phyloP scores from a whole-genome alignment of 2,113 vertebrate species.

The Forbesichthys papilliferus region DNA sequence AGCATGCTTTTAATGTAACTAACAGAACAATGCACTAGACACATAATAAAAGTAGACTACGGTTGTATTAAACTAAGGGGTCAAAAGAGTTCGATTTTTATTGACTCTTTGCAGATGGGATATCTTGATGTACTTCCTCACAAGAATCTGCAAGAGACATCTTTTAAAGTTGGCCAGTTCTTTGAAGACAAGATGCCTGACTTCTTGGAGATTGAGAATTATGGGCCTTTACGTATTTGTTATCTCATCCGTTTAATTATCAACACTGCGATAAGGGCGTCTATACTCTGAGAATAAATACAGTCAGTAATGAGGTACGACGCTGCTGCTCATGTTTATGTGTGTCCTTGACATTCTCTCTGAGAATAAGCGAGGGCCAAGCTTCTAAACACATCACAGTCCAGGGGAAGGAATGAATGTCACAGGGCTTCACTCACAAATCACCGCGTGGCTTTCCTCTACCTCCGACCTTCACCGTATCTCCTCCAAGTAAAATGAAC shows the following conservation, averaged over 20 bases:
- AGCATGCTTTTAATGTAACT: too few relatives aligned
- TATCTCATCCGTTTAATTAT: slow-evolving; percentile 68
- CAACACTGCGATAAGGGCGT: slow-evolving; percentile 67
- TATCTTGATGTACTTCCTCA: background rate
- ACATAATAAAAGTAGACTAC: too few relatives aligned
- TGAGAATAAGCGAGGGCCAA: slow-evolving; percentile 54
- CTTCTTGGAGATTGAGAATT: slow-evolving; percentile 40
- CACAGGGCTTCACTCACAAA: slow-evolving; percentile 69
- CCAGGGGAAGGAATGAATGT: slow-evolving; percentile 71
- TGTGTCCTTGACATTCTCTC: slow-evolving; percentile 78
- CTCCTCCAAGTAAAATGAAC: slow-evolving; percentile 55
- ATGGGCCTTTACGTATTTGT: slow-evolving; percentile 58
- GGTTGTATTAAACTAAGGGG: too few relatives aligned
- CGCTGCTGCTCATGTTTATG: slow-evolving; percentile 56
- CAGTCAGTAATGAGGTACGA: slow-evolving; percentile 69
- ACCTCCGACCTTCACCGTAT: slow-evolving; percentile 67
- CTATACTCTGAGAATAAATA: slow-evolving; percentile 65
- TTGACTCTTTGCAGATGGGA: too few relatives aligned
- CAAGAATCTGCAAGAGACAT: background rate
- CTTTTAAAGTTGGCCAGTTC: slow-evolving; percentile 44
- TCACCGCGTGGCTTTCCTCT: slow-evolving; percentile 34
- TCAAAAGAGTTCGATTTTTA: too few relatives aligned
- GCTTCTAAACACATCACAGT: slow-evolving; percentile 67
- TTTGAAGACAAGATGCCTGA: slow-evolving; percentile 52
- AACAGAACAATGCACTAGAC: too few relatives aligned